Evolutionary conservation across 2,113 vertebrate species (phyloP), one percentile per base, ranked within the genome.

Genomic region (Tragelaphus scriptus): DNA sequence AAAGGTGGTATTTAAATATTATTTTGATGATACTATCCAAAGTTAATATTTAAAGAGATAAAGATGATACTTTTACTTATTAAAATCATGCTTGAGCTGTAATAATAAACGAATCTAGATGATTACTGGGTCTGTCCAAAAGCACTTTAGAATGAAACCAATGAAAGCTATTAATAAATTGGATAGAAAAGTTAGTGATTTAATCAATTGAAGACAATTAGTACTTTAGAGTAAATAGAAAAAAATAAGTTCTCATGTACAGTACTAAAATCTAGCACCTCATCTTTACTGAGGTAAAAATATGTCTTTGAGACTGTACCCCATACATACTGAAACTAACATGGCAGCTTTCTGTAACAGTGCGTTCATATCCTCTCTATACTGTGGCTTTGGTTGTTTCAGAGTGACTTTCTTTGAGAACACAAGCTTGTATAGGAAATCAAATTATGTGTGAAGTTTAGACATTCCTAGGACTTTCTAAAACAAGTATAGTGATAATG

Each of bases 131-230:
- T 98, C 96, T 97, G 94, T 97, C 90, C 77, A 97, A 85, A 97
- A 92, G 86, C 61, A 68, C 96, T 95, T 98, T 97, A 97, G 63
- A 79, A 94, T 97, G 98, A 98, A 97, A 79, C 92, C 98, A 97
- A 82, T 85, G 91, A 97, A 91, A 95, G 94, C 97, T 97, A 85
- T 98, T 97, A 97, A 94, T 58, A 98, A 96, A 97, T 93, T 95
- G 90, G 97, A 97, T 96, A 80, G 92, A 30, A 77, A 94, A 96
- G 61, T 63, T 95, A 98, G 92, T 81, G 93, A 97, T 98, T 97
- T n/a, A 85, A 61, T 97, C 2, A 95, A 87, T 92, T 97, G 91
- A 97, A 94, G 59, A 98, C 91, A 65, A 90, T 97, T 94, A 89
- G 28, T 82, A 61, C 94, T 98, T 98, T 97, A 97, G 90, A 95